phyloP scores from a whole-genome alignment of 2,888 invertebrate genomes.

The Tortricodes alternella region DNA sequence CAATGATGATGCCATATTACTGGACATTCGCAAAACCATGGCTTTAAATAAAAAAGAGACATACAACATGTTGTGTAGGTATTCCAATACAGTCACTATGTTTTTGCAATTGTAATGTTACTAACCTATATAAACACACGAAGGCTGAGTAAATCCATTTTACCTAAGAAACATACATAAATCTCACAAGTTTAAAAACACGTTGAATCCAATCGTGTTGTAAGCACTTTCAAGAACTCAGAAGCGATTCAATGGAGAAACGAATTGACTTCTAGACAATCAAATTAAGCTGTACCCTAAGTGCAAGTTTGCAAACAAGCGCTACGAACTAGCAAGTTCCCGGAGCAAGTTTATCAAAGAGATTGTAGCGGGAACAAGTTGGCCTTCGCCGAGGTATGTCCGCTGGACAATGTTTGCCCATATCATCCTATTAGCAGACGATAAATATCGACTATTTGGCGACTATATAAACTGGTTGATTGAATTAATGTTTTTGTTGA shows the following conservation, averaged over 20 bases:
- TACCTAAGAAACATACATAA: too few species aligned
- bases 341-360: conserved; percentile 52
- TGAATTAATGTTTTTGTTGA: neutral
- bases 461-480: neutral
- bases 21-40: too few species aligned
- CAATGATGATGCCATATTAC: too few species aligned
- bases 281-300: conserved; percentile 76
- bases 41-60: too few species aligned
- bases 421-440: conserved; percentile 38
- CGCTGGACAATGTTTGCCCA: conserved; percentile 35
- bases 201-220: neutral
- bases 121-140: too few species aligned
- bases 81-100: too few species aligned
- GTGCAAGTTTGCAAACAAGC: conserved; percentile 76
- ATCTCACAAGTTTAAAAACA: neutral
- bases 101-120: too few species aligned
- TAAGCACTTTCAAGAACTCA: conserved; percentile 28
- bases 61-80: too few species aligned
- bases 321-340: conserved; percentile 63
- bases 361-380: conserved; percentile 64
- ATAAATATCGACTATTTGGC: conserved; percentile 32
- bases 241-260: conserved; percentile 56
- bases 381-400: conserved; percentile 48
- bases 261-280: conserved; percentile 76
- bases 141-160: too few species aligned